Conservation (phyloP, 2,797 vertebrate species). For the Thamnophis elegans region DNA sequence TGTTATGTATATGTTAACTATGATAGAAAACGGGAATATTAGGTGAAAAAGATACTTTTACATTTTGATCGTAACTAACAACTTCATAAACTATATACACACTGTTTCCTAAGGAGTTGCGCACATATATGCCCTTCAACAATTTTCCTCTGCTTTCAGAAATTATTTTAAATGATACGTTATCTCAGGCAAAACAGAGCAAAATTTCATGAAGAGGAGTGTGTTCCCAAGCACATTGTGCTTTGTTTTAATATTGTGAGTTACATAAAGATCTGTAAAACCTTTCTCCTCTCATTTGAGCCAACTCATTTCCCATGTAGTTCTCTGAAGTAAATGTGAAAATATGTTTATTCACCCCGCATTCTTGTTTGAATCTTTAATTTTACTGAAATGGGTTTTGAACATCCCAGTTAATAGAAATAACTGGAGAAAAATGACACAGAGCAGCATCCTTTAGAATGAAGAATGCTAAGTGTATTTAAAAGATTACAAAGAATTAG, state of each 20-base stretch:
- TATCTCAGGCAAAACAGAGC: neutral
- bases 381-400: neutral
- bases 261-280: neutral
- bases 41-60: slow-evolving; percentile 12
- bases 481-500: neutral
- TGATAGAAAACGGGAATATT: slow-evolving; percentile 34
- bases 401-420: neutral
- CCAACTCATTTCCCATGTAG: too few relatives aligned
- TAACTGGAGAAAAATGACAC: neutral
- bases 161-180: neutral
- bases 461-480: neutral
- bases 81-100: neutral
- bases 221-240: neutral
- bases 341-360: neutral
- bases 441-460: neutral
- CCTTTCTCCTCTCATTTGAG: neutral
- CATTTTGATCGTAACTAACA: slow-evolving; percentile 19
- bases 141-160: neutral
- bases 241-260: too few relatives aligned
- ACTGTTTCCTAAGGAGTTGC: neutral
- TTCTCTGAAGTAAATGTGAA: neutral
- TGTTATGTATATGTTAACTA: slow-evolving; percentile 50
- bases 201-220: neutral
- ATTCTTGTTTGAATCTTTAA: neutral
- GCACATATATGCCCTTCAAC: neutral